Conservation (phyloP, 2,113 vertebrate species). For the Proteles cristata region DNA sequence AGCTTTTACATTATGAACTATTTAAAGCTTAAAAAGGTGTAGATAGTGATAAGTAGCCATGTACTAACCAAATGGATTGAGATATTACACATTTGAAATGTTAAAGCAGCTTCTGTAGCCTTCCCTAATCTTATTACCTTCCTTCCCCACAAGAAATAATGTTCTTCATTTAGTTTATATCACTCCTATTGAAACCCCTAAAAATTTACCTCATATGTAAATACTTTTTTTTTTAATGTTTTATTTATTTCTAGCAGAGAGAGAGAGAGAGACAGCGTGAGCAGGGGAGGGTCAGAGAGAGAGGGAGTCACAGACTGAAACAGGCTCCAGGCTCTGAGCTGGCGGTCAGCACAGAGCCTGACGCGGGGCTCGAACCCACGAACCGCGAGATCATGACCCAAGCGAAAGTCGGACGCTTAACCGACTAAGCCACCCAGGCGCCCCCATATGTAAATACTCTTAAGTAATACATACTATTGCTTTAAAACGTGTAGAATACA, state of each 20-base stretch:
- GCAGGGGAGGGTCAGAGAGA: no score
- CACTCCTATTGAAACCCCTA: neutral
- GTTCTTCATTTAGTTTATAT: neutral
- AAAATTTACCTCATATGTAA: neutral
- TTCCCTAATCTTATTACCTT: neutral
- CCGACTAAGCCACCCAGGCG: no score
- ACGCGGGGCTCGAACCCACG: no score
- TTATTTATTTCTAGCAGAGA: no score
- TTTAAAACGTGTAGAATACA: neutral
- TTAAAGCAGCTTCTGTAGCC: neutral
- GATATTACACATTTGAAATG: constrained; percentile 6
- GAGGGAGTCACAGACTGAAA: no score
- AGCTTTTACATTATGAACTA: neutral
- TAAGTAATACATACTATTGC: neutral
- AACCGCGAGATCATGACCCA: no score
- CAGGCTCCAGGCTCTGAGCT: no score
- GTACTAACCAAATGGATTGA: neutral
- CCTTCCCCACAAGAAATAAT: neutral
- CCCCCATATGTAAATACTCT: neutral
- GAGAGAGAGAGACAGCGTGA: no score
- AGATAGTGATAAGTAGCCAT: neutral
- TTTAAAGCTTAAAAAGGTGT: neutral
- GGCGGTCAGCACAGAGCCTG: no score
- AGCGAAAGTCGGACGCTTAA: no score
- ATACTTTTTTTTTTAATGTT: no score